Evolutionary conservation across 2,888 invertebrate genomes (phyloP).

Genomic region (Antheraea yamamai): DNA sequence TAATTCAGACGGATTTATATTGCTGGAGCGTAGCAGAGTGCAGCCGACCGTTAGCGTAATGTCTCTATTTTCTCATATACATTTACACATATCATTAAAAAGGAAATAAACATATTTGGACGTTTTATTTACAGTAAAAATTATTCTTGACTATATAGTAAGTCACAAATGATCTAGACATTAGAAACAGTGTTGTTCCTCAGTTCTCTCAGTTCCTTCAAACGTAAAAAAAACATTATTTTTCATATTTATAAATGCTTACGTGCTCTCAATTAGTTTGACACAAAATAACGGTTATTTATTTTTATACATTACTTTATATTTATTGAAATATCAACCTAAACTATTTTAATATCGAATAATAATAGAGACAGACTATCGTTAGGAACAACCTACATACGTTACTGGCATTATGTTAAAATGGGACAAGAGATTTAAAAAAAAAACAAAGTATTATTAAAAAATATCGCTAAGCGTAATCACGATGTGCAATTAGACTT

Average conservation of each 20-base stretch:
- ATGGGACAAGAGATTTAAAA: too few species aligned
- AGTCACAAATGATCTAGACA: not conserved
- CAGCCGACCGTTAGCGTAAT: slow-evolving; percentile 40
- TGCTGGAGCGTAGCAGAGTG: slow-evolving; percentile 47
- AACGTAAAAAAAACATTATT: not conserved
- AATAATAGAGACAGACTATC: too few species aligned
- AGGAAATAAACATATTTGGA: not conserved
- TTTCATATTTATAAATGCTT: too few species aligned
- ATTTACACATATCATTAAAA: slow-evolving; percentile 1
- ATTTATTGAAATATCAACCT: too few species aligned
- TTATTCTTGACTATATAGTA: not conserved
- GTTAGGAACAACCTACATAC: too few species aligned
- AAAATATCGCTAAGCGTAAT: not conserved
- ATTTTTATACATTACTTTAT: too few species aligned
- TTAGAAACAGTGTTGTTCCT: not conserved
- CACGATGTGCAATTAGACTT: not conserved
- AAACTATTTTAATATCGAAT: too few species aligned
- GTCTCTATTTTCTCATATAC: slow-evolving; percentile 10
- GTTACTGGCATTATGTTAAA: too few species aligned
- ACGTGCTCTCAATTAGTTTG: too few species aligned
- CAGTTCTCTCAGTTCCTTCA: not conserved
- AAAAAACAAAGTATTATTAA: too few species aligned
- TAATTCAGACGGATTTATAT: slow-evolving; percentile 65
- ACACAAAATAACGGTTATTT: too few species aligned
- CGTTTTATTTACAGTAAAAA: not conserved